Evolutionary conservation across 2,888 invertebrate species (phyloP).

Genomic region (Leptinotarsa rubiginosa): DNA sequence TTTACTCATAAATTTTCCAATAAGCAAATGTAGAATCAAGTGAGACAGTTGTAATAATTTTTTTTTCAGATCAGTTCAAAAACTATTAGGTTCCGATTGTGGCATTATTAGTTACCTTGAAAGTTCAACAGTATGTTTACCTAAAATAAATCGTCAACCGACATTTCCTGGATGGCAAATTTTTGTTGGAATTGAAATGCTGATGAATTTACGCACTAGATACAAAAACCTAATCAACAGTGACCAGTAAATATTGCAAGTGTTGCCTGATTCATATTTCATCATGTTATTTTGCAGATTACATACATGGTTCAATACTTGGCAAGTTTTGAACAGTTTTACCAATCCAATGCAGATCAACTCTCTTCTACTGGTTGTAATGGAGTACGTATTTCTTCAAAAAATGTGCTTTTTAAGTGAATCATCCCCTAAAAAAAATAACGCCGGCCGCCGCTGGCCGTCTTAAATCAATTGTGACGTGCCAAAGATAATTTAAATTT

Average conservation of each 20-base stretch:
- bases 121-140: conserved; percentile 18
- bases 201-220: conserved; percentile 67
- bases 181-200: conserved; percentile 68
- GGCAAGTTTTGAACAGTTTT: conserved; percentile 76
- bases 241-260: conserved; percentile 66
- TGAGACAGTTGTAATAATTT: neutral
- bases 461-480: too few relatives aligned
- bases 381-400: conserved; percentile 68
- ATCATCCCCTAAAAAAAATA: too few relatives aligned
- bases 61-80: conserved; percentile 56
- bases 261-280: neutral
- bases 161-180: conserved; percentile 69
- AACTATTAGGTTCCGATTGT: conserved; percentile 65
- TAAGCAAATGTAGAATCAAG: neutral
- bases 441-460: too few relatives aligned
- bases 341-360: conserved; percentile 76
- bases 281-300: conserved; percentile 67
- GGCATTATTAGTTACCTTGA: conserved; percentile 36
- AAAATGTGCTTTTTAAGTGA: neutral
- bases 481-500: too few relatives aligned
- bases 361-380: conserved; percentile 70
- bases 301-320: conserved; percentile 77
- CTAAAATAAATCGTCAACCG: conserved; percentile 63
- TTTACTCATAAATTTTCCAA: neutral
- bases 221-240: conserved; percentile 68